Conservation (phyloP, 2,888 invertebrate genomes). For the Sesia bembeciformis region DNA sequence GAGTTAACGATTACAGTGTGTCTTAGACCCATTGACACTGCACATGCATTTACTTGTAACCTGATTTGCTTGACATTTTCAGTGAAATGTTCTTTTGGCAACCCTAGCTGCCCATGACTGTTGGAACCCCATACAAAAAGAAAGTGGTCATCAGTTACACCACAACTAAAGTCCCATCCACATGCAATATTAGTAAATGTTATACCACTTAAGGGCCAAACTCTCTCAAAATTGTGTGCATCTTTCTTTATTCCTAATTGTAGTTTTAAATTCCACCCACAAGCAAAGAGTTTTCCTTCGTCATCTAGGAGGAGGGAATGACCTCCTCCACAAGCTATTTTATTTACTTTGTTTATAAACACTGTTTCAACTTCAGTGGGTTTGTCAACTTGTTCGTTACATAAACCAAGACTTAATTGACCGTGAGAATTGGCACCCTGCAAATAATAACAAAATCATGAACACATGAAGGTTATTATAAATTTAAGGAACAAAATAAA, state of each 20-base stretch:
- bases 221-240: slow-evolving; percentile 74
- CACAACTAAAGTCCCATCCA: slow-evolving; percentile 90
- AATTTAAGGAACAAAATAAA: background rate
- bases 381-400: slow-evolving; percentile 78
- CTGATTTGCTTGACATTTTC: slow-evolving; percentile 45
- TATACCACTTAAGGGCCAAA: slow-evolving; percentile 71
- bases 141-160: slow-evolving; percentile 78
- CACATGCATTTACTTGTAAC: slow-evolving; percentile 64
- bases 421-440: slow-evolving; percentile 91
- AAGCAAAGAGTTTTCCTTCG: slow-evolving; percentile 80
- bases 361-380: slow-evolving; percentile 60
- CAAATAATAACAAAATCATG: slow-evolving; percentile 14
- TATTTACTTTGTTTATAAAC: slow-evolving; percentile 68
- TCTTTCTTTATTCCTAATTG: slow-evolving; percentile 77
- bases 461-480: background rate
- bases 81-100: slow-evolving; percentile 64
- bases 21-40: slow-evolving; percentile 79
- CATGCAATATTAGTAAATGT: slow-evolving; percentile 78
- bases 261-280: slow-evolving; percentile 85
- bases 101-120: slow-evolving; percentile 83
- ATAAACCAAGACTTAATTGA: slow-evolving; percentile 81
- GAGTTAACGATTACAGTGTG: slow-evolving; percentile 79
- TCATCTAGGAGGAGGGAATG: slow-evolving; percentile 81
- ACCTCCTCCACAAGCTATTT: slow-evolving; percentile 84
- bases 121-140: slow-evolving; percentile 91